Percentiles rank a stretch among this genome's conserved stretches.
Conservation (phyloP, 2,113 vertebrate genomes). For the Lophochroa leadbeateri region DNA sequence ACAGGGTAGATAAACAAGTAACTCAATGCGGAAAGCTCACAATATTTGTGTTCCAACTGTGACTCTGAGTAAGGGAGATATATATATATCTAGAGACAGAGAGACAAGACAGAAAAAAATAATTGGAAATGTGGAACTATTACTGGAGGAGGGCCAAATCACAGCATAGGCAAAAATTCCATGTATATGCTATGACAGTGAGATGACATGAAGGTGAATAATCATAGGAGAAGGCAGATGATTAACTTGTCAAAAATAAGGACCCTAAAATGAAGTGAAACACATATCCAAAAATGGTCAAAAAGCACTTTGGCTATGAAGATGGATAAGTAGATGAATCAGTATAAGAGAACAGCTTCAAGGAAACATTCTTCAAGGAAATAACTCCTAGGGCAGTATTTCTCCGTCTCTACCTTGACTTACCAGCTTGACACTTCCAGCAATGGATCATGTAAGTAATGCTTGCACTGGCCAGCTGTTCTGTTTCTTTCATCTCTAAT, state of each 20-base stretch:
- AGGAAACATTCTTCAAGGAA: background rate
- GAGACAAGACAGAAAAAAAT: background rate
- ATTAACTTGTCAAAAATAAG: conserved; percentile 36
- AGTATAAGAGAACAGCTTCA: conserved; percentile 2
- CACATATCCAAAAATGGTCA: conserved; percentile 49
- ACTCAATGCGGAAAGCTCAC: background rate
- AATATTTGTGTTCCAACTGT: conserved; percentile 15
- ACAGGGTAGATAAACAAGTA: background rate
- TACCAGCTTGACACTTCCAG: background rate
- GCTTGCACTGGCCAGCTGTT: background rate
- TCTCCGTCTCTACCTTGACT: background rate
- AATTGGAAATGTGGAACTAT: background rate
- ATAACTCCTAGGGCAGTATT: background rate
- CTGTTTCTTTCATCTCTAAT: background rate
- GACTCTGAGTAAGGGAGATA: conserved; percentile 22
- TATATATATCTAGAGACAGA: background rate
- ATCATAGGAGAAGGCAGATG: background rate
- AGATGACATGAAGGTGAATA: conserved; percentile 27
- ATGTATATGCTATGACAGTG: background rate
- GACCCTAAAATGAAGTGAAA: background rate
- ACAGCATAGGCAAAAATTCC: conserved; percentile 27
- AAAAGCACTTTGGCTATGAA: conserved; percentile 16
- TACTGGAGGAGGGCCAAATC: conserved; percentile 28
- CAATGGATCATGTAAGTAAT: conserved; percentile 61
- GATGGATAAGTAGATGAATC: background rate